Conservation (phyloP, 1,140 invertebrate species). For the Drosophila cardini region DNA sequence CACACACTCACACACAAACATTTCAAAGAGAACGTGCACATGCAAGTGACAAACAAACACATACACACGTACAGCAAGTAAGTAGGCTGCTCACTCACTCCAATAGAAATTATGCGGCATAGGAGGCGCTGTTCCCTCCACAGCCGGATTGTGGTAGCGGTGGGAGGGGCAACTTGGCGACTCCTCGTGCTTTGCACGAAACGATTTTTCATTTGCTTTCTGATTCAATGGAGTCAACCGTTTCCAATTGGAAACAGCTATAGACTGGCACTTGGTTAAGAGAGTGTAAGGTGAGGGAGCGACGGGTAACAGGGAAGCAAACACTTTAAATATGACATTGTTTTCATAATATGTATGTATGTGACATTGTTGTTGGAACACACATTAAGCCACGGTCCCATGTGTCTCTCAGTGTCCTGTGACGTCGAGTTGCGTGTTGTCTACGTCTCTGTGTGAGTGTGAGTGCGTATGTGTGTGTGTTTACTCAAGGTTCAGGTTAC, state of each 20-base stretch:
- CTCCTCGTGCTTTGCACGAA: constrained; percentile 77
- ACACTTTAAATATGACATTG: constrained; percentile 41
- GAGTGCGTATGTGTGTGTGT: constrained; percentile 54
- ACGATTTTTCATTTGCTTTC: constrained; percentile 73
- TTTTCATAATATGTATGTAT: constrained; percentile 20
- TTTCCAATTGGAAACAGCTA: constrained; percentile 24
- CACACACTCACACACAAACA: constrained; percentile 30
- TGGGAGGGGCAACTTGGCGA: constrained; percentile 49
- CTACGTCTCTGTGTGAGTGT: constrained; percentile 11
- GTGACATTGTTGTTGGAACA: constrained; percentile 28
- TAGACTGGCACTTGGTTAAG: background rate
- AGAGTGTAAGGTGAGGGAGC: background rate
- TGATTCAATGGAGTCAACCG: constrained; percentile 38
- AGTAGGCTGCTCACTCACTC: constrained; percentile 24
- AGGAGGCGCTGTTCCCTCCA: constrained; percentile 21
- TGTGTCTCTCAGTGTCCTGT: constrained; percentile 48
- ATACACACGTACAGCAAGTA: background rate
- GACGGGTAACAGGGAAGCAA: background rate
- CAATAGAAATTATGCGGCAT: constrained; percentile 71
- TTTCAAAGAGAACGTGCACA: constrained; percentile 49
- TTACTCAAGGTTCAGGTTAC: constrained; percentile 82
- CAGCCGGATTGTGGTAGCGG: constrained; percentile 8
- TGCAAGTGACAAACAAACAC: constrained; percentile 33
- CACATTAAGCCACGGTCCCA: constrained; percentile 32
- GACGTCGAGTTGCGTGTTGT: constrained; percentile 69